Conservation (phyloP, 2,113 vertebrate species). For the Cyanistes caeruleus region DNA sequence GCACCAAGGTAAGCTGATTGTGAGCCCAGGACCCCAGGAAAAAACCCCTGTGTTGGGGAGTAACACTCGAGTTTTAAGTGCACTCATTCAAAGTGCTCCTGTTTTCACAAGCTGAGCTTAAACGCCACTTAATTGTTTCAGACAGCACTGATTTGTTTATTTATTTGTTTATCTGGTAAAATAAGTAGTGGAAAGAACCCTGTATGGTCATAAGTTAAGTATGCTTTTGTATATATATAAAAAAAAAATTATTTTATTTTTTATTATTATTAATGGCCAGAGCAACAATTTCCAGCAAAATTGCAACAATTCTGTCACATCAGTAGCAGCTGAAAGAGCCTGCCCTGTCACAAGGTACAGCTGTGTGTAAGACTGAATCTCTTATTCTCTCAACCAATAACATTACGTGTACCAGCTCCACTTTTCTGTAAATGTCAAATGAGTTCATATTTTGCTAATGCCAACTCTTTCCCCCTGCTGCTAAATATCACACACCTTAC, state of each 20-base stretch:
- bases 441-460: not conserved
- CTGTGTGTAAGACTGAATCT: not conserved
- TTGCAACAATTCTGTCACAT: not conserved
- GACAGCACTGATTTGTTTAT: not conserved
- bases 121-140: not conserved
- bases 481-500: not conserved
- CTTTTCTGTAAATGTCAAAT: not conserved
- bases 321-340: not conserved
- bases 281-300: not conserved
- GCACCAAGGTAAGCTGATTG: not conserved
- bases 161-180: not conserved
- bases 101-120: not conserved
- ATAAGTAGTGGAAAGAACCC: not conserved
- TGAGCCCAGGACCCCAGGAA: accelerated
- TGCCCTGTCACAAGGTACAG: not conserved
- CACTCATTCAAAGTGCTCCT: accelerated
- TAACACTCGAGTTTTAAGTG: not conserved
- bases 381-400: not conserved
- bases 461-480: not conserved
- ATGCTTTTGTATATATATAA: not conserved
- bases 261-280: not conserved
- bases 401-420: not conserved
- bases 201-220: accelerated
- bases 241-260: not conserved
- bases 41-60: not conserved